Percentiles rank a stretch among this genome's conserved stretches.
These are phyloP conservation scores for Cheumatopsyche charites DNA, from an alignment of 1,140 invertebrate genomes.

Conservation along the genomic window DNA sequence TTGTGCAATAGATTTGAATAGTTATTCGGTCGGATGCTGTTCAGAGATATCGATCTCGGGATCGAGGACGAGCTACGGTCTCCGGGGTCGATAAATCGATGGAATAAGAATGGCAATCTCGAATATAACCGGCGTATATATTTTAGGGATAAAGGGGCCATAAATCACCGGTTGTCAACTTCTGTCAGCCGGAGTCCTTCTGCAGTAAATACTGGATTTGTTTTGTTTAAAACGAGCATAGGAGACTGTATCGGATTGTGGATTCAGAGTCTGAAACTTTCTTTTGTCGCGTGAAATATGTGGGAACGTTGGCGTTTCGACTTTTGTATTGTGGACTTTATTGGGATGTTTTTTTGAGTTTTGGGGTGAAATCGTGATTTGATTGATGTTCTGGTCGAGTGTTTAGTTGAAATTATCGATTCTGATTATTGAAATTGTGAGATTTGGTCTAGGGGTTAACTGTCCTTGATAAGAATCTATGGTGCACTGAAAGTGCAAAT, in stretches of 20 bases:
- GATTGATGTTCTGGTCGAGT: too few relatives aligned
- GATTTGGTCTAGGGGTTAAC: too few relatives aligned
- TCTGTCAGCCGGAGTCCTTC: constrained; percentile 43
- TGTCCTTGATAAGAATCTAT: too few relatives aligned
- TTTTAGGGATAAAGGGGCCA: constrained; percentile 48
- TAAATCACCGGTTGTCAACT: constrained; percentile 47
- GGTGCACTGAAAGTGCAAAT: too few relatives aligned
- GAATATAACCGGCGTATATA: constrained; percentile 45
- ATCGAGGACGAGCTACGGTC: constrained; percentile 29
- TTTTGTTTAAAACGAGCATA: constrained; percentile 36
- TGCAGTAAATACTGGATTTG: constrained; percentile 33
- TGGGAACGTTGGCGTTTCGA: too few relatives aligned
- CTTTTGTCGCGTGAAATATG: too few relatives aligned
- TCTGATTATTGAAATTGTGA: too few relatives aligned
- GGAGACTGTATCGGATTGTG: neutral
- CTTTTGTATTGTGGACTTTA: too few relatives aligned
- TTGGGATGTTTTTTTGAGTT: too few relatives aligned
- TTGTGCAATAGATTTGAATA: constrained; percentile 18
- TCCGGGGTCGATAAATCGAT: constrained; percentile 44
- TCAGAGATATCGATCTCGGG: constrained; percentile 44
- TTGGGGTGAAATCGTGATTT: too few relatives aligned
- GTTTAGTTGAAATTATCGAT: too few relatives aligned
- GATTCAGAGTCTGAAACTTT: too few relatives aligned
- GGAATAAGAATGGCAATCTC: constrained; percentile 46
- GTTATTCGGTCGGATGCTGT: constrained; percentile 21